Evolutionary conservation across 2,113 vertebrate species (phyloP), one percentile per base, ranked within the genome.

Genomic region (Megaceryle maxima): DNA sequence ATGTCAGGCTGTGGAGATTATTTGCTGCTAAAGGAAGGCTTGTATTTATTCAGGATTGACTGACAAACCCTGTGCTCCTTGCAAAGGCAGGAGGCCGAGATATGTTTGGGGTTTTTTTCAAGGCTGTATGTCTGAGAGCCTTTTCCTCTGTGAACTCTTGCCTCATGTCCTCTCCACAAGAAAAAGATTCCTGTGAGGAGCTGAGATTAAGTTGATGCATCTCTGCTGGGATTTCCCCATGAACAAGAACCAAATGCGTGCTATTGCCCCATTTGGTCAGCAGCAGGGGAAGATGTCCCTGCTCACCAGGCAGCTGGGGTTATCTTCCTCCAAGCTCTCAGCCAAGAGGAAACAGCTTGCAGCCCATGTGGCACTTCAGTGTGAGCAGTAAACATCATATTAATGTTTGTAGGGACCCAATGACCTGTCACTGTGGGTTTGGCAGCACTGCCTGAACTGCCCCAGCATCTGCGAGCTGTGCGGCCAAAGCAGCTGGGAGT

Each of bases 271-370:
- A 4, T 20, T 41, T 28, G 48, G 24, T 68, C 13, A 0, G 44
- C 48, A 33, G 46, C 37, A 1, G 16, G 18, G 25, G n/a, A 80
- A 85, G 74, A 70, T 39, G 44, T 59, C 69, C 17, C 67, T 28
- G 67, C 60, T 96, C 56, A 43, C 16, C 73, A 37, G 31, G 22
- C 87, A 96, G 90, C 93, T 93, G 9, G n/a, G 69, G 44, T 41
- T 73, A 44, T 67, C 51, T 84, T 31, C 63, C 22, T 82, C 16
- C 0, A 0, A 92, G 76, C 73, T 79, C 46, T 66, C 5, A 1
- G 90, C 83, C 87, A 92, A 85, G 57, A 92, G 41, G 26, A 94
- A 96, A 91, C 96, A 97, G 96, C 96, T 97, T 96, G 96, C 82
- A 74, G 91, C 60, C 96, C 96, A 95, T 96, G 96, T 97, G 97